Percentiles rank a stretch among this genome's conserved stretches.
These are phyloP conservation scores for Catostylus mosaicus DNA, from an alignment of 30 jellyfish, hydroid and myxozoan genomes.

Conservation along the genomic window DNA sequence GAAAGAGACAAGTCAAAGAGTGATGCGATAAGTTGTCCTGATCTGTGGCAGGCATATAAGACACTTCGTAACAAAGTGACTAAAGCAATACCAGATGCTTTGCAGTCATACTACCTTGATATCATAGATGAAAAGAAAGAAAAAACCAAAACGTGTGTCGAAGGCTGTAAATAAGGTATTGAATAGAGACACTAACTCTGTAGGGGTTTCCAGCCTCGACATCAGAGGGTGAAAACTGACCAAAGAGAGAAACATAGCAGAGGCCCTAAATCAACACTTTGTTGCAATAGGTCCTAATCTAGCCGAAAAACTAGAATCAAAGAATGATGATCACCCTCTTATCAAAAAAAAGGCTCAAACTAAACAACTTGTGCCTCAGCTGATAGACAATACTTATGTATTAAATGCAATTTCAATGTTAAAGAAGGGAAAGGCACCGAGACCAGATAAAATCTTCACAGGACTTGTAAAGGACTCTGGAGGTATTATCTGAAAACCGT, in stretches of 20 bases:
- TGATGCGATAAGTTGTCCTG: conserved; percentile 32
- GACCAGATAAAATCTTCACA: conserved; percentile 37
- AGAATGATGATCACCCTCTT: conserved; percentile 23
- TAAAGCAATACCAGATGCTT: conserved; percentile 32
- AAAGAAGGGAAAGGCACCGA: conserved; percentile 52
- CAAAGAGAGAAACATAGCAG: conserved; percentile 22
- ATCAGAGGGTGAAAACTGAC: conserved; percentile 28
- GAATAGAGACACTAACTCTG: conserved; percentile 36
- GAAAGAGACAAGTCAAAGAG: conserved; percentile 23
- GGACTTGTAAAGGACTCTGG: conserved; percentile 43
- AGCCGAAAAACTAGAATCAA: conserved; percentile 26
- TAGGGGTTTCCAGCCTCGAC: conserved; percentile 19
- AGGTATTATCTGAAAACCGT: conserved; percentile 35
- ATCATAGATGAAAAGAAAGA: conserved; percentile 26
- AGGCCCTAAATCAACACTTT: conserved; percentile 25
- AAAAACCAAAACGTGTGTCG: conserved; percentile 28
- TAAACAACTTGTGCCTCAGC: conserved; percentile 5
- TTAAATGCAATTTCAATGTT: conserved; percentile 8
- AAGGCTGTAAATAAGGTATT: conserved; percentile 42
- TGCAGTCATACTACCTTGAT: conserved; percentile 56
- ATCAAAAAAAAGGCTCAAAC: conserved; percentile 18
- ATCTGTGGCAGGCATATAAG: conserved; percentile 25
- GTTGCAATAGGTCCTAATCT: conserved; percentile 34
- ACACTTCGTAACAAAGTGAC: conserved; percentile 39
- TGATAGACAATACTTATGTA: conserved; percentile 17